Evolutionary conservation across 2,797 vertebrate species (phyloP), one percentile per base, ranked within the genome.

Genomic region (Limnodromus scolopaceus): DNA sequence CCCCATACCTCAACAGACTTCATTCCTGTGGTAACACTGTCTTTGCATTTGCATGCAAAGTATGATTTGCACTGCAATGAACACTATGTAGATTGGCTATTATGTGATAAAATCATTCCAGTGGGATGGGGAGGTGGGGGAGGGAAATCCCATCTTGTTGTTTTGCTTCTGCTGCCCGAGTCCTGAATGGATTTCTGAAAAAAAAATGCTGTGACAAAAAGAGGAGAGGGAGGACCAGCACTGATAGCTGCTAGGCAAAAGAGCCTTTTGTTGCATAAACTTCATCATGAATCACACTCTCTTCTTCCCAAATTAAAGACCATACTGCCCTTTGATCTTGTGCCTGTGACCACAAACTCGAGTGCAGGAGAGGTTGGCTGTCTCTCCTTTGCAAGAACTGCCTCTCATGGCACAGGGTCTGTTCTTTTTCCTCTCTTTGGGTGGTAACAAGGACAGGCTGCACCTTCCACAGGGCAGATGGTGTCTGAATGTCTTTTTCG

Each of bases 21-120:
- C 76, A 92, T 95, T 95, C 94, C 84, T 92, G 93, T 82, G 86
- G 77, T 87, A 94, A 90, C 2, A 9, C 9, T 27, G 43, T 36
- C 74, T 93, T 53, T 0, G 1, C 16, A 92, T 93, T 92, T 96
- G 88, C 89, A 91, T 96, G 58, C 53, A 66, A 96, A 91, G 36
- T 51, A 89, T 66, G 61, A 53, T 58, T 74, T 85, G 39, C 69
- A 38, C 69, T 43, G 55, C 48, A 68, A 39, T 46, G 68, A 87
- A 61, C 9, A 13, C 41, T 89, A 46, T 57, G 93, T 87, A 74
- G 45, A 43, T 82, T 53, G 63, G 53, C 58, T 86, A 24, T 90
- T 53, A 39, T 53, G 57, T 57, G 82, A 87, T 92, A 92, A 94
- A 92, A 95, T 92, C 81, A 70, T 91, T 69, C 70, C 3, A 13